Percentiles rank a stretch among this genome's conserved stretches.
phyloP scores from a whole-genome alignment of 92 coral and sea anemone genomes.

The Zoanthus solanderi region DNA sequence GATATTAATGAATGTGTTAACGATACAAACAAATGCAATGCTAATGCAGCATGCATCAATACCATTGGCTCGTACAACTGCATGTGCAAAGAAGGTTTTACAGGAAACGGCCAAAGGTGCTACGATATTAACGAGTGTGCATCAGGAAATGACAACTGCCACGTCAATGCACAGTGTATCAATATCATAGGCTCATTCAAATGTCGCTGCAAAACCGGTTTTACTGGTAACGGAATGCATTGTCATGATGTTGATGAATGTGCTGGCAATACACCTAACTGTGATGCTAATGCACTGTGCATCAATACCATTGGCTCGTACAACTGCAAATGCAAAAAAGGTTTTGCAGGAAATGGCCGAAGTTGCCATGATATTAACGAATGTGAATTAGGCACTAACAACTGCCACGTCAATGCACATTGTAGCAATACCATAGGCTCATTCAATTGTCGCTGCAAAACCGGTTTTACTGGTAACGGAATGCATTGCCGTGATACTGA shows the following conservation, averaged over 20 bases:
- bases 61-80: not conserved
- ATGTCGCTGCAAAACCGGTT: conserved; percentile 11
- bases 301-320: conserved; percentile 23
- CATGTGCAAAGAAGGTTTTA: too few species aligned
- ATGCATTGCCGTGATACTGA: conserved; percentile 39
- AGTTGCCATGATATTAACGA: conserved; percentile 29
- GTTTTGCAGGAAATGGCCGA: not conserved
- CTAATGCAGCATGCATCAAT: conserved; percentile 4
- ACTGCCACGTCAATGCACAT: not conserved
- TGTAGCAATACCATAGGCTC: not conserved
- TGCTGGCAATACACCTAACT: not conserved
- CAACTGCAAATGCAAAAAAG: not conserved
- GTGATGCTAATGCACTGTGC: conserved; percentile 33
- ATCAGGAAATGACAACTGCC: not conserved
- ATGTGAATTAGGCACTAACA: not conserved
- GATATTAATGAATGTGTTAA: conserved; percentile 35
- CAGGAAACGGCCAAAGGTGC: not conserved
- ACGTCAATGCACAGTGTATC: too few species aligned
- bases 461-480: conserved; percentile 1
- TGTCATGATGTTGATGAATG: conserved; percentile 7
- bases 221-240: too few species aligned
- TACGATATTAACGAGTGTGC: conserved; percentile 16
- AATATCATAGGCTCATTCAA: conserved; percentile 2
- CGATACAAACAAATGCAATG: not conserved
- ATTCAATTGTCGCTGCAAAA: not conserved